Evolutionary conservation across 2,113 vertebrate species (phyloP), one percentile per base, ranked within the genome.

Genomic region (Gallinago undulata): DNA sequence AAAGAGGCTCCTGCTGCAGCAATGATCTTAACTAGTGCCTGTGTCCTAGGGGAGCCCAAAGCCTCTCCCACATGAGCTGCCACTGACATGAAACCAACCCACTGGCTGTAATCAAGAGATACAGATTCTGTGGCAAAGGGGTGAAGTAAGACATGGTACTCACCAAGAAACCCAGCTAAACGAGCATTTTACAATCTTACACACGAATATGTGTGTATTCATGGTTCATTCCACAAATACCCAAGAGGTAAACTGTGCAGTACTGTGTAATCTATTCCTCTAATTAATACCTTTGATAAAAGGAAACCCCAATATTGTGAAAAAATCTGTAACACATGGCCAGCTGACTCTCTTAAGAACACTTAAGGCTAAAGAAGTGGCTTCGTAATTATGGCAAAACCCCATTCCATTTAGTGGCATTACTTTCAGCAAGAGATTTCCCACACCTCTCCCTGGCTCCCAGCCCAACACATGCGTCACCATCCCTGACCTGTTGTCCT

Each of bases 271-370:
- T 74, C 57, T 28, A 21, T 13, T 83, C n/a, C 64, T 75, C 77
- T 92, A 91, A 93, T 95, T 92, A 90, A 77, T 78, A 90, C 14
- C 67, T 92, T 53, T 53, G 75, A 57, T 41, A 83, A 66, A 64
- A 66, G 78, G 74, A 90, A 89, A 84, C 41, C 10, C 9, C 31
- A 45, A 1, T 70, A 64, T 15, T 67, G 47, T 19, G 16, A 68
- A 83, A 75, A 64, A 80, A 37, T 18, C 19, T 13, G 0, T 8
- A 79, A 50, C 21, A 45, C 8, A 2, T 21, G n/a, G 59, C 13
- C 59, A 95, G 35, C 19, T 62, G 75, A 48, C 14, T 87, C 87
- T 45, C 37, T 78, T 16, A 84, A 75, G 72, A 66, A 47, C 11
- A 63, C 11, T 48, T 82, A 23, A 51, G 48, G 76, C 55, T 5